Evolutionary conservation across 2,888 invertebrate genomes (phyloP), one percentile per base, ranked within the genome.

Genomic region (Ferrisia virgata): DNA sequence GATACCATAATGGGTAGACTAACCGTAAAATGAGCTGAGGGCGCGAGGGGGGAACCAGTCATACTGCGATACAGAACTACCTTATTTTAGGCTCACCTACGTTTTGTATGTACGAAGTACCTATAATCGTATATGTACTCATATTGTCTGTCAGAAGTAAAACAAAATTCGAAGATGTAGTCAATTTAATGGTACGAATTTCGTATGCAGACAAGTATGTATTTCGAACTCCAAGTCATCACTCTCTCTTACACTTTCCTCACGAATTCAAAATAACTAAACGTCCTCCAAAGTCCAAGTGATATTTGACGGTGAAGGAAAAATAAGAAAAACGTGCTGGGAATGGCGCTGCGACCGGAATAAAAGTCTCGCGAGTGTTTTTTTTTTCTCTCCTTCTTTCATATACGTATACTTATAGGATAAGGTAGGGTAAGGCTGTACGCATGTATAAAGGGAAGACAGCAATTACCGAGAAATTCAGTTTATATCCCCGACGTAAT

Each of bases 391-490:
- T 25, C 1, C n/a, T n/a, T n/a, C n/a, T n/a, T n/a, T n/a, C n/a
- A n/a, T n/a, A n/a, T n/a, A n/a, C n/a, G n/a, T n/a, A n/a, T n/a
- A n/a, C n/a, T 22, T 25, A 13, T 76, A 18, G 33, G 36, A 53
- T 36, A 9, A 58, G n/a, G 18, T 47, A 5, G 47, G 18, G 5
- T 18, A 40, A 13, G 40, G 47, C 18, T 4, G 8, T 15, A 28
- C 2, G 18, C n/a, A 18, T 43, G 53, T 36, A 18, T 33, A 28
- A 64, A 64, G 81, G 81, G 33, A 58, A 81, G 36, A 58, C 36
- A 53, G 58, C 81, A 81, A 81, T 81, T 81, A 81, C 81, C 58
- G 81, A 33, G 15, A 64, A 81, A 81, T 81, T 81, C 53, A 53
- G 81, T 58, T 81, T 81, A 81, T 81, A 81, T 58, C 53, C 81